Evolutionary conservation across 2,113 vertebrate species (phyloP), one percentile per base, ranked within the genome.

Genomic region (Cryptotis parvus): DNA sequence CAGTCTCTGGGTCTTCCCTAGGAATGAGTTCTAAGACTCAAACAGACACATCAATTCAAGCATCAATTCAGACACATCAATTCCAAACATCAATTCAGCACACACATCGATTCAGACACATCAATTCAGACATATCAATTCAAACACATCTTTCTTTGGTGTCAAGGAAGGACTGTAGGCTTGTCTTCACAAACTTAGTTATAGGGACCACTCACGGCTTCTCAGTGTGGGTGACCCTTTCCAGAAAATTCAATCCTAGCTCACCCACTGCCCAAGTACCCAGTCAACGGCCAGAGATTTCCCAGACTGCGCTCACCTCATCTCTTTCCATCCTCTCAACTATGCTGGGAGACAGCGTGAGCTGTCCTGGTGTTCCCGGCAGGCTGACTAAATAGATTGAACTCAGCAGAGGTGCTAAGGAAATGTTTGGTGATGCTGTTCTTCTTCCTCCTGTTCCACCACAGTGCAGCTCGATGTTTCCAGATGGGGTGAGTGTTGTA

Each of bases 21-120:
- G 20, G 43, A 85, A 83, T 12, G 15, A 90, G 43, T 37, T 41
- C 61, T 84, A 9, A 85, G 83, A 79, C 65, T 85, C 41, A 87
- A 82, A 90, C 26, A 65, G 6, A 33, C 26, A n/a, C n/a, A n/a
- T n/a, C n/a, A n/a, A n/a, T n/a, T n/a, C n/a, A n/a, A n/a, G n/a
- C n/a, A n/a, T n/a, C n/a, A n/a, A n/a, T n/a, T n/a, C n/a, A n/a
- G n/a, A n/a, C n/a, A n/a, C n/a, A n/a, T n/a, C n/a, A 82, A 87
- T 68, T 37, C 26, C n/a, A n/a, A n/a, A n/a, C n/a, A n/a, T n/a
- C n/a, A n/a, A n/a, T n/a, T n/a, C n/a, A n/a, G n/a, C n/a, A n/a
- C n/a, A n/a, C n/a, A n/a, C n/a, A n/a, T n/a, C n/a, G n/a, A n/a
- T n/a, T n/a, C n/a, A n/a, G n/a, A n/a, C n/a, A n/a, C n/a, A n/a